Evolutionary conservation across 2,113 vertebrate genomes (phyloP).

Genomic region (Mobula hypostoma): DNA sequence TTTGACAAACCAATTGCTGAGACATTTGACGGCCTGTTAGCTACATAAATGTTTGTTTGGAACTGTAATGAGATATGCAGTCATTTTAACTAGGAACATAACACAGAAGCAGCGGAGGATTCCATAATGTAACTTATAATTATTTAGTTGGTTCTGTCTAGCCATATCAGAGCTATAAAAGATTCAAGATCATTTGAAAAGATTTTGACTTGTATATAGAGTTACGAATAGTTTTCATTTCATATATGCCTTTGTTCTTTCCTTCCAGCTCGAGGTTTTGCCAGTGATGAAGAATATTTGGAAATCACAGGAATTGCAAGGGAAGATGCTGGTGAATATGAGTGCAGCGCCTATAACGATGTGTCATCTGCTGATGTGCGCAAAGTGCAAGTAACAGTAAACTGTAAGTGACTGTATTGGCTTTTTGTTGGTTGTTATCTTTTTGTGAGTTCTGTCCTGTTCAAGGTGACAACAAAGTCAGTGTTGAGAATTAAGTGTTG

Average conservation of each 20-base stretch:
- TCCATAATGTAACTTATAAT: background rate
- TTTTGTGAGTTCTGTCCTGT: background rate
- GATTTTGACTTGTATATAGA: background rate
- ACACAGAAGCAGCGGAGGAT: background rate
- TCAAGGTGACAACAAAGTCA: background rate
- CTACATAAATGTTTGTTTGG: background rate
- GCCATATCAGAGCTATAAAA: background rate
- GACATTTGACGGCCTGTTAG: background rate
- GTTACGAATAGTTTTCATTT: background rate
- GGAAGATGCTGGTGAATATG: conserved; percentile 80
- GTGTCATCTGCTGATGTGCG: conserved; percentile 77
- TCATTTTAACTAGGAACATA: background rate
- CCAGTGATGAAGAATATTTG: conserved; percentile 84
- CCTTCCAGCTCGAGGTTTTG: conserved; percentile 66
- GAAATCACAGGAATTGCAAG: conserved; percentile 84
- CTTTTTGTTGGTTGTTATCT: background rate
- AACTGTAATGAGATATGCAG: background rate
- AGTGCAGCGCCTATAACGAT: conserved; percentile 87
- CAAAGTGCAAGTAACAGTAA: conserved; percentile 84
- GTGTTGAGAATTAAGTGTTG: background rate
- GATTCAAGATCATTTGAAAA: background rate
- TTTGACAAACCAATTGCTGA: background rate
- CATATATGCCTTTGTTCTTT: conserved; percentile 39
- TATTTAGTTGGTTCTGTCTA: background rate
- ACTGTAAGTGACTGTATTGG: conserved; percentile 70